These are phyloP conservation scores for Thinocorus orbignyianus DNA, from an alignment of 2,113 vertebrate genomes.

Conservation along the genomic window DNA sequence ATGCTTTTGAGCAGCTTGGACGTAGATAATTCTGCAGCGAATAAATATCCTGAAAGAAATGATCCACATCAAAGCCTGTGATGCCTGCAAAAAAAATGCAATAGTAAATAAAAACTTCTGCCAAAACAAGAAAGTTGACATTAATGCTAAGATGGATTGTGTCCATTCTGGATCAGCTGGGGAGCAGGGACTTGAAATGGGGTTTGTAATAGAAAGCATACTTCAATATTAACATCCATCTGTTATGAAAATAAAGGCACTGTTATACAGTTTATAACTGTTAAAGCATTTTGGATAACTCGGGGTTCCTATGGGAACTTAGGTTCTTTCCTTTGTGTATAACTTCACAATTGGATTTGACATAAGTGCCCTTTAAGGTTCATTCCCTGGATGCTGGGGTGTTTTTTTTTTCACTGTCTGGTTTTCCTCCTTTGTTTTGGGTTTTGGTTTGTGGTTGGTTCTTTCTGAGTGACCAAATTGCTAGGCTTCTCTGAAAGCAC, in stretches of 20 bases:
- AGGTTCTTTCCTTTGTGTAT: slow-evolving; percentile 5
- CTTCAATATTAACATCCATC: neutral
- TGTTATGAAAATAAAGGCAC: neutral
- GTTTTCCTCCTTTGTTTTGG: neutral
- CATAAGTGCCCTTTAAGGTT: neutral
- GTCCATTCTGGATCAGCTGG: slow-evolving; percentile 34
- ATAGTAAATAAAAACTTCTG: slow-evolving; percentile 51
- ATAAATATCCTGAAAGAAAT: neutral
- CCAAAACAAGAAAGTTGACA: slow-evolving; percentile 24
- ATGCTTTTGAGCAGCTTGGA: neutral
- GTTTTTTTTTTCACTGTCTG: neutral
- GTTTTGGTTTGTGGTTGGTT: too few species aligned
- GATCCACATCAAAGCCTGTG: slow-evolving; percentile 27
- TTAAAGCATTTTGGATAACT: neutral
- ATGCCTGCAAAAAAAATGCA: neutral
- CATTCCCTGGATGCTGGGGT: neutral
- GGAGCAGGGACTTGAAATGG: neutral
- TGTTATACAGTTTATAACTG: neutral
- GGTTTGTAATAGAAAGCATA: slow-evolving; percentile 13
- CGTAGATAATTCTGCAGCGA: slow-evolving; percentile 5
- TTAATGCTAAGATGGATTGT: neutral
- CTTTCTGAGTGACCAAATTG: neutral
- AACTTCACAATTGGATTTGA: slow-evolving; percentile 28
- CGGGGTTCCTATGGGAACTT: neutral
- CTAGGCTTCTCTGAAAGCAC: neutral